Conservation (phyloP, 92 coral and sea anemone species). For the Pocillopora grandis region DNA sequence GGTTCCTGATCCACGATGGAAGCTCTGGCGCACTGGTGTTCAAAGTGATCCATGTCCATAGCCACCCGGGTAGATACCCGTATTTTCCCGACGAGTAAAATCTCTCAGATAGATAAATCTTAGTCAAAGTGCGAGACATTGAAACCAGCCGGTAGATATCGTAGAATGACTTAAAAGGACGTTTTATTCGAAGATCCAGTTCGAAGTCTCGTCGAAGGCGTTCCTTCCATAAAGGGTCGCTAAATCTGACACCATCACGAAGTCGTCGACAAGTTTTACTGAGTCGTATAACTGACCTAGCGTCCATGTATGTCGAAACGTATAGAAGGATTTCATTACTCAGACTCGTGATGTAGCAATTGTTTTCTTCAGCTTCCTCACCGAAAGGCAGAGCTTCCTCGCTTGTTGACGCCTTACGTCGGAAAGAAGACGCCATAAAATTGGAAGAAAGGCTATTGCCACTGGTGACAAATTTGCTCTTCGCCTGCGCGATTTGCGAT, state of each 20-base stretch:
- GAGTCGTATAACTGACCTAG: conserved; percentile 58
- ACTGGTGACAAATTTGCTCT: neutral
- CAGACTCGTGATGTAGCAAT: conserved; percentile 52
- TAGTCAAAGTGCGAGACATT: conserved; percentile 80
- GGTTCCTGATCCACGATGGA: conserved; percentile 86
- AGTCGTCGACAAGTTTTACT: conserved; percentile 81
- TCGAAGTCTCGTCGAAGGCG: conserved; percentile 80
- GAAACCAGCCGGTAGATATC: conserved; percentile 78
- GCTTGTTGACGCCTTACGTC: neutral
- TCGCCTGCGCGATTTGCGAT: neutral
- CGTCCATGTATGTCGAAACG: conserved; percentile 65
- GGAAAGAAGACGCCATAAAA: conserved; percentile 19
- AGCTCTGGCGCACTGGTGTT: conserved; percentile 88
- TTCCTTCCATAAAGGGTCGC: conserved; percentile 83
- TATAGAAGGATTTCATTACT: conserved; percentile 80
- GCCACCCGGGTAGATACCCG: conserved; percentile 94
- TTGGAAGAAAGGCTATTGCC: neutral
- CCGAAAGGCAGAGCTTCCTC: neutral
- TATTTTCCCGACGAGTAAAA: conserved; percentile 78
- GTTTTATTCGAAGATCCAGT: conserved; percentile 59
- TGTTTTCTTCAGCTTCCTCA: conserved; percentile 41
- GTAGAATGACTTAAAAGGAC: conserved; percentile 68
- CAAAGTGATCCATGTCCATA: conserved; percentile 95
- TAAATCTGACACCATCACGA: conserved; percentile 52
- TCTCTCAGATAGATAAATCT: conserved; percentile 78